Evolutionary conservation across 2,113 vertebrate genomes (phyloP).

Genomic region (Leuciscus idus): DNA sequence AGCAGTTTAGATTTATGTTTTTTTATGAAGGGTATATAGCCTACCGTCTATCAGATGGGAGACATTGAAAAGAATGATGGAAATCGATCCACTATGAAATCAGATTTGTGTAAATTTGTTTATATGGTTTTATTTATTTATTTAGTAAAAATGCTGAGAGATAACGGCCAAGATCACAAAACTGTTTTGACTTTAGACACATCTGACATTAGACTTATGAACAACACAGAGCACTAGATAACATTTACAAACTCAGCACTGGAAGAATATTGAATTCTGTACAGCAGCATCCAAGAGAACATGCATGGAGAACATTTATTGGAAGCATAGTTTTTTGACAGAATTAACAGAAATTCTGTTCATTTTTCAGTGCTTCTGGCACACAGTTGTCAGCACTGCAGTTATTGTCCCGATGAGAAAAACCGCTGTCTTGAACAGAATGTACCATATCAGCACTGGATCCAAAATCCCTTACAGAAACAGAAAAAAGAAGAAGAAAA

Average conservation of each 20-base stretch:
- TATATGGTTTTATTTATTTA: neutral
- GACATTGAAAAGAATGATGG: neutral
- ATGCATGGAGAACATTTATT: neutral
- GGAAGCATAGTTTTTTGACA: neutral
- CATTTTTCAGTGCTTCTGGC: neutral
- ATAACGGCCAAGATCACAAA: neutral
- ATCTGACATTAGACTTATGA: neutral
- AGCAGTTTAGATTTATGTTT: neutral
- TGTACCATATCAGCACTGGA: slow-evolving; percentile 39
- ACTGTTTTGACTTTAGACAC: neutral
- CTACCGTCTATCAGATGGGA: neutral
- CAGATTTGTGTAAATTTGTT: neutral
- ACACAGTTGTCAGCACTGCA: neutral
- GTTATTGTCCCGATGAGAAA: slow-evolving; percentile 34
- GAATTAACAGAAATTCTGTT: neutral
- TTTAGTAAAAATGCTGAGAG: neutral
- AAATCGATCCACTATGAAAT: neutral
- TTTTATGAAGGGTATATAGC: neutral
- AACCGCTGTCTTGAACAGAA: slow-evolving; percentile 45
- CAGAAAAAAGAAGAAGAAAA: neutral
- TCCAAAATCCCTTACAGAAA: slow-evolving; percentile 3
- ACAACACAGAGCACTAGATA: neutral
- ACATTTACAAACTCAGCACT: neutral
- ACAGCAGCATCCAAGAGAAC: neutral
- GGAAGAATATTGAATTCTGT: neutral